Conservation (phyloP, 1,140 invertebrate genomes). For the Pantala flavescens region DNA sequence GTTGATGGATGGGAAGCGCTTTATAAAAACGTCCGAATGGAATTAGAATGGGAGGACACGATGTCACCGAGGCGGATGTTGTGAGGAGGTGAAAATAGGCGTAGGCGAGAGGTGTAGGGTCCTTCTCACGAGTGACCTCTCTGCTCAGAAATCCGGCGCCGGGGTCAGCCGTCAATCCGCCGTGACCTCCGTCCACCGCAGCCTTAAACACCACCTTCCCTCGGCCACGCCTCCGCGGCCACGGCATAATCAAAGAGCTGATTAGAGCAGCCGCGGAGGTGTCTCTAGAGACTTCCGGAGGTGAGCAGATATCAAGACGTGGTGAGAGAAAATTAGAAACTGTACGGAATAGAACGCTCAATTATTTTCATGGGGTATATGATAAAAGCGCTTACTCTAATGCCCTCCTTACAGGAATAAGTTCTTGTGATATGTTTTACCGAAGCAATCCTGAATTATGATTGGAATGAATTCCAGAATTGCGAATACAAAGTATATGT, state of each 20-base stretch:
- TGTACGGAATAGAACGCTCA: too few relatives aligned
- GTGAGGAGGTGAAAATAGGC: neutral
- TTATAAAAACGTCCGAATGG: neutral
- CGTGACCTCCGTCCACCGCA: neutral
- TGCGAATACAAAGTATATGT: too few relatives aligned
- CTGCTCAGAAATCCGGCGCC: neutral
- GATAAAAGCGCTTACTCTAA: too few relatives aligned
- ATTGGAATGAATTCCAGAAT: too few relatives aligned
- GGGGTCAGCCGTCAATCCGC: neutral
- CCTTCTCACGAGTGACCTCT: neutral
- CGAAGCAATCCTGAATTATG: too few relatives aligned
- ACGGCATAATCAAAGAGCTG: neutral
- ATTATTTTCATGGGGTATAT: too few relatives aligned
- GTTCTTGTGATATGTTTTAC: too few relatives aligned
- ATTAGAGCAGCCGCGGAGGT: too few relatives aligned
- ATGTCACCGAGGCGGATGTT: slow-evolving; percentile 2
- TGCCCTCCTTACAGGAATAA: too few relatives aligned
- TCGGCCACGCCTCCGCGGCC: neutral
- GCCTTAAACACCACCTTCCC: neutral
- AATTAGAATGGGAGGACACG: neutral
- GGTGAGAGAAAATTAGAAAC: too few relatives aligned
- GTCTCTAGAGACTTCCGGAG: too few relatives aligned
- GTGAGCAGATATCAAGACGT: too few relatives aligned
- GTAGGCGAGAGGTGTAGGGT: neutral
- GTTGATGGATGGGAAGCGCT: neutral